phyloP scores from a whole-genome alignment of 2,113 vertebrate genomes.

The Microcebus lehilahytsara region DNA sequence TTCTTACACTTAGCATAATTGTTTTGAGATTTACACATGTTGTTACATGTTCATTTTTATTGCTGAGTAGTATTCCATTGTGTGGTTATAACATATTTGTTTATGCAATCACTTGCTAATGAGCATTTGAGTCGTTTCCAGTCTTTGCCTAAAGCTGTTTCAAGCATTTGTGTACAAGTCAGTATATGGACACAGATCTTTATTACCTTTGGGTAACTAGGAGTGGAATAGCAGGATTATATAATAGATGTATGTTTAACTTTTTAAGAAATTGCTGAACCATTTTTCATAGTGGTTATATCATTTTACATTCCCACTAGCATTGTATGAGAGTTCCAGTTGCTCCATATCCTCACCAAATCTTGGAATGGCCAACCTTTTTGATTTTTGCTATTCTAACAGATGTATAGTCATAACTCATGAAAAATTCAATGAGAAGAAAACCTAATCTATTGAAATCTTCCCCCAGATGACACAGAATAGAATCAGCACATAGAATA shows the following conservation, averaged over 20 bases:
- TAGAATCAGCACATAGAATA: background rate
- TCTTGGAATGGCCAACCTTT: background rate
- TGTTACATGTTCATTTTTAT: background rate
- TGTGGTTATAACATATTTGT: background rate
- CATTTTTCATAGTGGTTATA: background rate
- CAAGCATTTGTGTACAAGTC: background rate
- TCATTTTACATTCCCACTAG: background rate
- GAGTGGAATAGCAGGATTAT: background rate
- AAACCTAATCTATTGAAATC: background rate
- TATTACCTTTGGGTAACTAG: background rate
- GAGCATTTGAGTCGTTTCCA: background rate
- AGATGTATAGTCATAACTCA: background rate
- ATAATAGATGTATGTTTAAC: background rate
- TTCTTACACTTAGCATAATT: background rate
- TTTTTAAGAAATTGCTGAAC: background rate
- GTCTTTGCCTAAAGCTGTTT: background rate
- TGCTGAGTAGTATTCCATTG: background rate
- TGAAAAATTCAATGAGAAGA: background rate
- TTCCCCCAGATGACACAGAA: background rate
- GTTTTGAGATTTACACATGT: background rate
- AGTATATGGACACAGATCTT: background rate
- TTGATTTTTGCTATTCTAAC: background rate
- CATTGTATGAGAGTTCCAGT: background rate
- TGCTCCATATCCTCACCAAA: background rate
- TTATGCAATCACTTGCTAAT: background rate